A percentile compares a stretch with the other conserved stretches of the same genome.
Evolutionary conservation across 2,797 vertebrate species (phyloP).

Genomic region (Buphagus erythrorhynchus): DNA sequence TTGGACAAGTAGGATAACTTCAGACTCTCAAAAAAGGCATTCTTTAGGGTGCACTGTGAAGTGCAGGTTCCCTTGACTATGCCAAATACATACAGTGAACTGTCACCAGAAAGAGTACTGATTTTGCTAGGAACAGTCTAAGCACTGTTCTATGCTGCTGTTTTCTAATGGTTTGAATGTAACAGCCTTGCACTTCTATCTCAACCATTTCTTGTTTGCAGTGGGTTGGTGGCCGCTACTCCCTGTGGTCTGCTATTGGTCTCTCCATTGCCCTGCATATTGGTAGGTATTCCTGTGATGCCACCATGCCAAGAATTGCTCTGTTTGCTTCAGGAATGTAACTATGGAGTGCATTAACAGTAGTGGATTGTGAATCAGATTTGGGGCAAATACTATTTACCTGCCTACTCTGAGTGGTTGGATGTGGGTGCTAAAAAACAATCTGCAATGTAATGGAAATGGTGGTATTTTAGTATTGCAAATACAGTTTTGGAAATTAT

Average conservation of each 20-base stretch:
- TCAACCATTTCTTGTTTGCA: constrained; percentile 60
- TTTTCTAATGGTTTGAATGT: neutral
- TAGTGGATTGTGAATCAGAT: neutral
- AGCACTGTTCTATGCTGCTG: neutral
- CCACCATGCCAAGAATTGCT: neutral
- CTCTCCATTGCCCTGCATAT: constrained; percentile 96
- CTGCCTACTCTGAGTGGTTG: neutral
- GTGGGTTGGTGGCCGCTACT: constrained; percentile 98
- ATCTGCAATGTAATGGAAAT: neutral
- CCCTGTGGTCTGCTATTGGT: constrained; percentile 96
- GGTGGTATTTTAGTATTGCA: neutral
- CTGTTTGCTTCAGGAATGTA: neutral
- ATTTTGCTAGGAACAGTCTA: neutral
- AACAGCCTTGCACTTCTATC: neutral
- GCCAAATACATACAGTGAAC: neutral
- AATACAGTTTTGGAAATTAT: neutral
- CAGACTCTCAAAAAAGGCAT: neutral
- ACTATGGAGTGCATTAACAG: neutral
- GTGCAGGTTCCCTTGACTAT: neutral
- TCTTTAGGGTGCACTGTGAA: neutral
- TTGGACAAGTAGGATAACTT: neutral
- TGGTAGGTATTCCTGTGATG: constrained; percentile 79
- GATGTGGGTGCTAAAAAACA: neutral
- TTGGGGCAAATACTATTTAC: neutral
- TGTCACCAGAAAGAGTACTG: neutral